Base-by-base conservation (phyloP, 2,888 invertebrate species). In the Pyrgus malvae region DNA sequence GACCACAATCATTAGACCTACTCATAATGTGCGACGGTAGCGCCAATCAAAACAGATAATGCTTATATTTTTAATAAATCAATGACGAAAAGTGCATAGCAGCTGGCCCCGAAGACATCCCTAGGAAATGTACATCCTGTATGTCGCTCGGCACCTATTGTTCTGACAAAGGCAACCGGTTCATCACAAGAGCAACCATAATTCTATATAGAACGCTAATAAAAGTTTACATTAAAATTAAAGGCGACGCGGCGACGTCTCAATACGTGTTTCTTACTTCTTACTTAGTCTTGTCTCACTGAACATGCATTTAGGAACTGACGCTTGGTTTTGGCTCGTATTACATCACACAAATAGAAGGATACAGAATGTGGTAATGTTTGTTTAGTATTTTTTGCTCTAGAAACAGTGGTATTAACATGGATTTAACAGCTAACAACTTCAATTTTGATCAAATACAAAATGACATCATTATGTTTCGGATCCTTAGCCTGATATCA, bases 1-100 rank as follows among this genome's bases (percentile, higher is more conserved):
- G 58, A 31, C 29, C 44, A 31, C 25, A 31, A 25, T 48, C 48
- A 48, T 31, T 41, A 50, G 23, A 41, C 41, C 23, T 27, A 23
- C 29, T 14, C 25, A 33, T 6, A 27, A 19, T 23, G 14, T 27
- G 37, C 8, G 16, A 54, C 40, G 16, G 19, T 44, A 29, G 17
- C 31, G 29, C 8, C 38, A 45, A 12, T 41, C 14, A 41, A n/a
- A 41, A 48, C 37, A 17, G n/a, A n/a, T n/a, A n/a, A n/a, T n/a
- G n/a, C 31, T 33, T 12, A 14, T 35, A 12, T 35, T 12, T 14
- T 1, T 14, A 29, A 2, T n/a, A 3, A 29, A 2, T 29, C 2
- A 29, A 29, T 3, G 11, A 29, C 5, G 11, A 29, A 29, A 29
- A 29, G 9, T 11, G 3, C 14, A 5, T 7, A 12, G 16, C 35